These are phyloP conservation scores for roundworm (Caenorhabditis elegans) DNA, from an alignment of 1,140 invertebrate genomes.

Conservation along the genomic window DNA sequence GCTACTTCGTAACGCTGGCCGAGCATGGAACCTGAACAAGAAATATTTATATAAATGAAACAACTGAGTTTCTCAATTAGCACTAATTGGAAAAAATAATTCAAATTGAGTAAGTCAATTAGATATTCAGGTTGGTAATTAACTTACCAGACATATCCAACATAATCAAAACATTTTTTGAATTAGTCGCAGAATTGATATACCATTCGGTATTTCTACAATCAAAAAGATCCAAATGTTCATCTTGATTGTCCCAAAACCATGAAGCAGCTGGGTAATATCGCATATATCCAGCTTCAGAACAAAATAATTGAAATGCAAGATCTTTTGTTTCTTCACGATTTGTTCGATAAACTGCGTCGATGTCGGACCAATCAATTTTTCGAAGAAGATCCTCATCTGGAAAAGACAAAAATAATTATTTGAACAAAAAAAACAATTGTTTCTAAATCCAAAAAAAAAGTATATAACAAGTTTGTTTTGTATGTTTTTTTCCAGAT, in stretches of 20 bases:
- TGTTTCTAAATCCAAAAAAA: too few relatives aligned
- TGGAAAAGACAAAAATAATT: constrained; percentile 39
- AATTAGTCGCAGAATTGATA: constrained; percentile 92
- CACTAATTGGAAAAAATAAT: too few relatives aligned
- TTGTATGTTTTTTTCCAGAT: too few relatives aligned
- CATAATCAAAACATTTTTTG: constrained; percentile 93
- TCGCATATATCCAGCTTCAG: constrained; percentile 65
- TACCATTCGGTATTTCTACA: constrained; percentile 68
- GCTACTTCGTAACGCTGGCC: constrained; percentile 89
- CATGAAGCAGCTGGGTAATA: constrained; percentile 64
- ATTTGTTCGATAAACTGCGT: constrained; percentile 63
- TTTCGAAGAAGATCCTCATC: constrained; percentile 59
- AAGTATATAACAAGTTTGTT: too few relatives aligned
- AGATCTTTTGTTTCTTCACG: constrained; percentile 62
- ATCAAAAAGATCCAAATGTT: constrained; percentile 62
- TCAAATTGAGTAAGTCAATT: not conserved
- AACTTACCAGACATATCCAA: constrained; percentile 74
- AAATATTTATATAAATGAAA: not conserved
- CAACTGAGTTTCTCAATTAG: not conserved
- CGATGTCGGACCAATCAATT: constrained; percentile 65
- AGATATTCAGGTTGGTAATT: not conserved
- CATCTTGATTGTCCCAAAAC: constrained; percentile 57
- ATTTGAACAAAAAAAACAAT: constrained; percentile 2
- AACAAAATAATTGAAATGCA: constrained; percentile 66
- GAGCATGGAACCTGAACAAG: constrained; percentile 90